Conservation (phyloP, 2,113 vertebrate genomes). For the Dipodomys spectabilis region DNA sequence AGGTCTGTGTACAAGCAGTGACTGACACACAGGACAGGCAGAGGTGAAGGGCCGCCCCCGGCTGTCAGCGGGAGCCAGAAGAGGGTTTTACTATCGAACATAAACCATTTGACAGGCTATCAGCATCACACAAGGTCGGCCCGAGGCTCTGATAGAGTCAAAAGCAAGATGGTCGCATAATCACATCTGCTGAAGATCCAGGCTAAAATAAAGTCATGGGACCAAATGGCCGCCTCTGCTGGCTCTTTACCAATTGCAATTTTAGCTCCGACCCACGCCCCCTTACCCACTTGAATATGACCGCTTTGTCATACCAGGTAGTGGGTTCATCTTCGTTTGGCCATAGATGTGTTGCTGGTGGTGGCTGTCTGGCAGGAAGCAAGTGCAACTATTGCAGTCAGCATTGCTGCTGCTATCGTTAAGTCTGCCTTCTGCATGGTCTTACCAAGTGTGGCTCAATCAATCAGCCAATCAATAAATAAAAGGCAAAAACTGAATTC, state of each 20-base stretch:
- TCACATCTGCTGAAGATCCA: neutral
- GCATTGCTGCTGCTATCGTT: too few relatives aligned
- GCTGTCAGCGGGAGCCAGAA: neutral
- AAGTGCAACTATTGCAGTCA: neutral
- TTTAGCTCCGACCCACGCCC: neutral
- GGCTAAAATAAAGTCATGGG: neutral
- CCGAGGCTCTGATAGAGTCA: neutral
- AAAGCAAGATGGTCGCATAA: neutral
- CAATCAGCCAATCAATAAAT: too few relatives aligned
- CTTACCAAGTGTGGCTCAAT: too few relatives aligned
- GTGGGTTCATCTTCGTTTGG: too few relatives aligned
- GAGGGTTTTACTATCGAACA: neutral
- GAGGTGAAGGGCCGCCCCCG: neutral
- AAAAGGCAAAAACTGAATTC: too few relatives aligned
- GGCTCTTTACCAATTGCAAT: neutral
- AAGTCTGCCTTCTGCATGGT: too few relatives aligned
- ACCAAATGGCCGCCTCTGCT: neutral
- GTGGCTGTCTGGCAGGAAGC: neutral
- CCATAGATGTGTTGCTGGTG: too few relatives aligned
- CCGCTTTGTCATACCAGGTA: too few relatives aligned
- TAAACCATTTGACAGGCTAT: neutral
- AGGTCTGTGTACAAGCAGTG: neutral
- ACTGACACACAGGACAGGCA: rapidly evolving
- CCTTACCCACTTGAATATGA: rapidly evolving
- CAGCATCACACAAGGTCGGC: neutral